These are phyloP conservation scores for Scomberomorus guttatus DNA, from an alignment of 2,797 vertebrate genomes.

Conservation along the genomic window DNA sequence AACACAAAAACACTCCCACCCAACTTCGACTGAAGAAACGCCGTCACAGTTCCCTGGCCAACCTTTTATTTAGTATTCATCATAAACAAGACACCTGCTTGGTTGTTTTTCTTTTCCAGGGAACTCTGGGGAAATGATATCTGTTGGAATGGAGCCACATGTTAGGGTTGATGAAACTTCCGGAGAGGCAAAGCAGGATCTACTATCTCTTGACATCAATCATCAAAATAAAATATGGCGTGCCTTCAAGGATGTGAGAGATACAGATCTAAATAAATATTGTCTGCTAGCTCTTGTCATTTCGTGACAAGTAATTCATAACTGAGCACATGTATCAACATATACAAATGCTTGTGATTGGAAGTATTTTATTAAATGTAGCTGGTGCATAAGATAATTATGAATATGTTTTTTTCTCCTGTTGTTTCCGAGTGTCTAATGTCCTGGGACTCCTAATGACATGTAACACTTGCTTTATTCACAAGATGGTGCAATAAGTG, in stretches of 20 bases:
- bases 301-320: slow-evolving; percentile 58
- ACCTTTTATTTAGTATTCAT: slow-evolving; percentile 78
- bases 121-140: slow-evolving; percentile 74
- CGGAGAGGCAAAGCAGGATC: slow-evolving; percentile 62
- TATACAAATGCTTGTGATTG: slow-evolving; percentile 50
- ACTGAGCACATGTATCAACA: slow-evolving; percentile 37
- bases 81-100: slow-evolving; percentile 73
- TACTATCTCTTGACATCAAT: slow-evolving; percentile 71
- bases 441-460: slow-evolving; percentile 55
- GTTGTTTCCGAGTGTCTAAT: slow-evolving; percentile 7
- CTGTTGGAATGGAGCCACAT: slow-evolving; percentile 67
- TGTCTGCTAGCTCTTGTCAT: slow-evolving; percentile 56
- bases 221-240: slow-evolving; percentile 70
- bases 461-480: slow-evolving; percentile 82
- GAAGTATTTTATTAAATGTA: slow-evolving; percentile 27
- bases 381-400: slow-evolving; percentile 35
- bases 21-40: slow-evolving; percentile 49
- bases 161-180: slow-evolving; percentile 74
- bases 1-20: slow-evolving; percentile 53
- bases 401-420: slow-evolving; percentile 17
- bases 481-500: slow-evolving; percentile 86
- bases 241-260: slow-evolving; percentile 55
- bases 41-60: slow-evolving; percentile 60
- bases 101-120: slow-evolving; percentile 69
- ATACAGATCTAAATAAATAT: slow-evolving; percentile 67